These are phyloP conservation scores for Dione juno DNA, from an alignment of 2,888 invertebrate species.

Conservation along the genomic window DNA sequence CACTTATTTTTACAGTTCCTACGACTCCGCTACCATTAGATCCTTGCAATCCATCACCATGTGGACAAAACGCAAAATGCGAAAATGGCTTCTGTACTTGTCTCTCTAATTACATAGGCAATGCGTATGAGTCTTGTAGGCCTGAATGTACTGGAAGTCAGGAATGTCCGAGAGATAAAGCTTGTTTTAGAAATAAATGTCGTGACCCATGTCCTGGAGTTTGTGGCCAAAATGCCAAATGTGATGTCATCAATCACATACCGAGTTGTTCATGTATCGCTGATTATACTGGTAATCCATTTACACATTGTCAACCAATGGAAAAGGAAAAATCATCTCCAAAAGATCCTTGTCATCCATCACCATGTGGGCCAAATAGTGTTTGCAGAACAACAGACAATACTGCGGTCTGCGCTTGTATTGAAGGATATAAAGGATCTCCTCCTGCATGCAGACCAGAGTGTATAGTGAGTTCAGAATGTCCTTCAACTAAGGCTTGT, in stretches of 20 bases:
- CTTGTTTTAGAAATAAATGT: slow-evolving; percentile 89
- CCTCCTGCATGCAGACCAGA: slow-evolving; percentile 93
- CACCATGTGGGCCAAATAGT: slow-evolving; percentile 91
- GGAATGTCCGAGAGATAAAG: slow-evolving; percentile 87
- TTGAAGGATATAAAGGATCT: slow-evolving; percentile 89
- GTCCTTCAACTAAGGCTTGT: slow-evolving; percentile 91
- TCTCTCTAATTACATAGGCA: slow-evolving; percentile 86
- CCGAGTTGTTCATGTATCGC: slow-evolving; percentile 87
- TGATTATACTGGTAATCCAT: slow-evolving; percentile 89
- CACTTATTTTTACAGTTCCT: slow-evolving; percentile 58
- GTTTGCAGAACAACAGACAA: slow-evolving; percentile 90
- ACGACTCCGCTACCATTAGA: slow-evolving; percentile 72
- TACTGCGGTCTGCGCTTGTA: slow-evolving; percentile 91
- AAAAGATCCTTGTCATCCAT: slow-evolving; percentile 89
- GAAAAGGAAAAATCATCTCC: slow-evolving; percentile 57
- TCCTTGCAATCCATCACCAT: slow-evolving; percentile 88
- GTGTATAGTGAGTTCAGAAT: slow-evolving; percentile 92
- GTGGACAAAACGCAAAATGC: slow-evolving; percentile 89
- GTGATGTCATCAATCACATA: slow-evolving; percentile 89
- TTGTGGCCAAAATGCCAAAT: slow-evolving; percentile 89
- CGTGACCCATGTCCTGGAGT: slow-evolving; percentile 89
- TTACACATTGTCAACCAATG: slow-evolving; percentile 78
- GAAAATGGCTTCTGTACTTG: slow-evolving; percentile 87
- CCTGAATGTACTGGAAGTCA: slow-evolving; percentile 89
- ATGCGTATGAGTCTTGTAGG: slow-evolving; percentile 87